Evolutionary conservation across 2,113 vertebrate genomes (phyloP).

Genomic region (Pluvialis apricaria): DNA sequence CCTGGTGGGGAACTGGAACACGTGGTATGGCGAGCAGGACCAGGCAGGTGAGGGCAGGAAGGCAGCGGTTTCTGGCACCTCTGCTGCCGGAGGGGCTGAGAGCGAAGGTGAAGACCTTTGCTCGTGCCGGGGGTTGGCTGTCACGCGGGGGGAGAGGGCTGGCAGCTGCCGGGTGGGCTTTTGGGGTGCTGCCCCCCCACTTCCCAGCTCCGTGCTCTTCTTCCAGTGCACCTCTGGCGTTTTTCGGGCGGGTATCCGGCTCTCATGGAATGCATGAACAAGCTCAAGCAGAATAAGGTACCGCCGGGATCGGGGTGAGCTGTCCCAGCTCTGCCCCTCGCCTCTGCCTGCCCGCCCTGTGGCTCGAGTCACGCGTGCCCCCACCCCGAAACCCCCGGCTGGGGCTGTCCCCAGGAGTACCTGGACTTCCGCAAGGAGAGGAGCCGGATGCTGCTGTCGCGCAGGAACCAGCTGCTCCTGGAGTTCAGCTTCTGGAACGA

Average conservation of each 20-base stretch:
- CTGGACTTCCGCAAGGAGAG: constrained; percentile 86
- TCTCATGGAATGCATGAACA: constrained; percentile 87
- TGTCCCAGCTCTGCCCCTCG: not conserved
- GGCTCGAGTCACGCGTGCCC: fast-evolving
- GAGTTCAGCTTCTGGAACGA: constrained; percentile 99
- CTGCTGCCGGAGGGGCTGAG: too few species aligned
- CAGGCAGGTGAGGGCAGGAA: constrained; percentile 84
- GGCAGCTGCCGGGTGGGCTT: not conserved
- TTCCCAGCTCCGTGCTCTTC: not conserved
- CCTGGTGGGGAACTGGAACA: constrained; percentile 96
- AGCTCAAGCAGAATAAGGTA: constrained; percentile 88
- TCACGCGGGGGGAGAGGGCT: not conserved
- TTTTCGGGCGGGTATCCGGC: constrained; percentile 93
- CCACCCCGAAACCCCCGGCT: not conserved
- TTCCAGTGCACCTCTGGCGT: constrained; percentile 92
- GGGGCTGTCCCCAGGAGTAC: constrained; percentile 78
- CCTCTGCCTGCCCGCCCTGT: fast-evolving
- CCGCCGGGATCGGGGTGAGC: fast-evolving
- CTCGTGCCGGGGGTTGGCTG: fast-evolving
- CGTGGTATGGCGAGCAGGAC: constrained; percentile 96
- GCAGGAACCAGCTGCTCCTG: constrained; percentile 90
- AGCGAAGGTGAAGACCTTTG: fast-evolving
- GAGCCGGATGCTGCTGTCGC: constrained; percentile 89
- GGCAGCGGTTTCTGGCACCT: not conserved
- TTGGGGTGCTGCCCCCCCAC: not conserved